phyloP scores from a whole-genome alignment of 2,888 invertebrate species.

The Dascillus cervinus region DNA sequence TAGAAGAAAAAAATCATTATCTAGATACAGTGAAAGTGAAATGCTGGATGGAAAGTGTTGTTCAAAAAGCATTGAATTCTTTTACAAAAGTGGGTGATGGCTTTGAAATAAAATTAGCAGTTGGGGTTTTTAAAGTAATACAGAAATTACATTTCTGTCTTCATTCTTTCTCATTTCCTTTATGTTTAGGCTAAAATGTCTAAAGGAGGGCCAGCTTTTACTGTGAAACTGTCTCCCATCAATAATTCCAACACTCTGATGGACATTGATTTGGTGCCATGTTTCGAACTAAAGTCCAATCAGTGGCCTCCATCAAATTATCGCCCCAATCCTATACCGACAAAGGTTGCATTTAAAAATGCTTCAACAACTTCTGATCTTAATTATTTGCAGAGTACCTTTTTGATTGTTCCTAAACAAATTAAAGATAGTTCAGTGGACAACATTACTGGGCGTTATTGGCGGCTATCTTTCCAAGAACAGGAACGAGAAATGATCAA shows the following conservation, averaged over 20 bases:
- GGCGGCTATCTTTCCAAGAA: constrained; percentile 40
- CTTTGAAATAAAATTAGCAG: no score
- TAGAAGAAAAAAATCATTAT: no score
- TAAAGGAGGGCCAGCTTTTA: constrained; percentile 48
- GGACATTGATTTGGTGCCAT: constrained; percentile 43
- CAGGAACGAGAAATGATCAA: constrained; percentile 35
- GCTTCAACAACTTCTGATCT: neutral
- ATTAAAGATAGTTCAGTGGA: constrained; percentile 17
- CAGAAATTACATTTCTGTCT: no score
- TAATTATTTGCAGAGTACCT: constrained; percentile 13
- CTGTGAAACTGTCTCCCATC: constrained; percentile 37
- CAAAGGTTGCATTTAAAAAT: neutral
- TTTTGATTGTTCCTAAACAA: constrained; percentile 35
- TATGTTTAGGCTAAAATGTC: constrained; percentile 2
- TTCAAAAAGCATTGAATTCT: constrained; percentile 43
- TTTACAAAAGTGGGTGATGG: no score
- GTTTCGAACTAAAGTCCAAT: constrained; percentile 25
- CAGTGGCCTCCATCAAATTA: constrained; percentile 26
- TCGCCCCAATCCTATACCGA: constrained; percentile 1
- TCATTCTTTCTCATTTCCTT: neutral
- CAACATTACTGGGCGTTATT: constrained; percentile 22
- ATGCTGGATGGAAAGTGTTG: constrained; percentile 48
- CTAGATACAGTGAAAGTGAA: constrained; percentile 45
- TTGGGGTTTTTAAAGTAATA: no score
- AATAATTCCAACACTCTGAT: constrained; percentile 31